Conservation (phyloP, 2,113 vertebrate species). For the Mustelus asterias region DNA sequence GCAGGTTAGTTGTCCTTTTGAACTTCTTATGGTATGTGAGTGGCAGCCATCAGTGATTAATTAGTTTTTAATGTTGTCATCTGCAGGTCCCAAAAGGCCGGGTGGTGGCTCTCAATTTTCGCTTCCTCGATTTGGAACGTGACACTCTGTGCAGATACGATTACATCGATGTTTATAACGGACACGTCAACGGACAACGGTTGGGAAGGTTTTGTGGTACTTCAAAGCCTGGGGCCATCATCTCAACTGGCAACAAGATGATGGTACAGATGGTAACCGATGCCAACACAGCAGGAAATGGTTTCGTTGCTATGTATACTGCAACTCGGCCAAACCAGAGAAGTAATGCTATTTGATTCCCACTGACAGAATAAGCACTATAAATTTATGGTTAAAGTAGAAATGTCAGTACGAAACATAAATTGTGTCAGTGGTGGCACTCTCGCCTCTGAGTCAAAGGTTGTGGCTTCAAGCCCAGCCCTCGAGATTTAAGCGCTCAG, state of each 20-base stretch:
- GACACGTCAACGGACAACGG: constrained; percentile 74
- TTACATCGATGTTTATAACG: constrained; percentile 86
- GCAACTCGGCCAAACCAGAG: constrained; percentile 80
- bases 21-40: neutral
- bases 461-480: neutral
- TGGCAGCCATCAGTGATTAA: neutral
- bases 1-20: neutral
- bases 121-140: constrained; percentile 83
- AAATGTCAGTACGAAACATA: neutral
- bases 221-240: constrained; percentile 78
- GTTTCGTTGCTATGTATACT: constrained; percentile 86
- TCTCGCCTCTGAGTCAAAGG: neutral
- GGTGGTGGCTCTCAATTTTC: constrained; percentile 87
- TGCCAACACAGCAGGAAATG: constrained; percentile 90
- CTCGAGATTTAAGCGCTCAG: neutral
- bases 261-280: constrained; percentile 93
- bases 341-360: constrained; percentile 61
- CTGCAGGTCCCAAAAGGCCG: constrained; percentile 86
- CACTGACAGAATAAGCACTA: neutral
- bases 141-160: constrained; percentile 92
- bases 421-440: neutral
- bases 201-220: constrained; percentile 93
- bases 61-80: neutral
- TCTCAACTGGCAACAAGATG: constrained; percentile 91
- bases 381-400: neutral